Base-by-base conservation (phyloP, 2,113 vertebrate genomes). In the Notechis scutatus region DNA sequence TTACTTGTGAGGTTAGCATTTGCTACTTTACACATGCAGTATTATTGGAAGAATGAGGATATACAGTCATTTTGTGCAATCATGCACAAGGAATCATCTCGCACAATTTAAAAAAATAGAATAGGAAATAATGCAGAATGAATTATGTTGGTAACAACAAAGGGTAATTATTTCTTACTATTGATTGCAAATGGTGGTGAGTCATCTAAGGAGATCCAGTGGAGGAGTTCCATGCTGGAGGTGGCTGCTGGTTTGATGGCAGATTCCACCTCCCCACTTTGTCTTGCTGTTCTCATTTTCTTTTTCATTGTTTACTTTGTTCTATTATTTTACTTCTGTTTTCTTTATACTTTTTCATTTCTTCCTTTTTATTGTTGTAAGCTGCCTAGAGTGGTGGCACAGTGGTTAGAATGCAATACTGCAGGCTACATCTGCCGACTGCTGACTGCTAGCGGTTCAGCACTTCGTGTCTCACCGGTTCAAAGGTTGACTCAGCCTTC, bases 1-100 rank as follows among this genome's bases (percentile, higher is more conserved):
- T 97, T 96, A 94, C 96, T 90, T 26, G 39, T 93, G 95, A 95
- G 94, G 99, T 99, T 94, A 97, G 96, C 87, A 57, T 47, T 8
- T 89, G 1, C 86, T 93, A 95, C 7, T 87, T 95, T 92, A 93
- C 93, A 59, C 85, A 95, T 92, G 56, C 1, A 42, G 9, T 3
- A 0, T 0, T 0, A 6, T 61, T 87, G 39, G 90, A 89, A 85
- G 42, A 85, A 54, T 26, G 34, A 64, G 57, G 20, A 42, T 93
- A 85, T 57, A 6, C 11, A 8, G 11, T 21, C 42, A 81, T 47
- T 15, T 59, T 91, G 57, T 91, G 29, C 26, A 92, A 20, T 20
- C 0, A 20, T 0, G 0, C 2, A 14, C 29, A 34, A 85, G 55
- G 8, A 56, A 7, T 4, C 14, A 23, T 52, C 52, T 20, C 26